These are phyloP conservation scores for Egretta garzetta DNA, from an alignment of 2,113 vertebrate genomes.

Conservation along the genomic window DNA sequence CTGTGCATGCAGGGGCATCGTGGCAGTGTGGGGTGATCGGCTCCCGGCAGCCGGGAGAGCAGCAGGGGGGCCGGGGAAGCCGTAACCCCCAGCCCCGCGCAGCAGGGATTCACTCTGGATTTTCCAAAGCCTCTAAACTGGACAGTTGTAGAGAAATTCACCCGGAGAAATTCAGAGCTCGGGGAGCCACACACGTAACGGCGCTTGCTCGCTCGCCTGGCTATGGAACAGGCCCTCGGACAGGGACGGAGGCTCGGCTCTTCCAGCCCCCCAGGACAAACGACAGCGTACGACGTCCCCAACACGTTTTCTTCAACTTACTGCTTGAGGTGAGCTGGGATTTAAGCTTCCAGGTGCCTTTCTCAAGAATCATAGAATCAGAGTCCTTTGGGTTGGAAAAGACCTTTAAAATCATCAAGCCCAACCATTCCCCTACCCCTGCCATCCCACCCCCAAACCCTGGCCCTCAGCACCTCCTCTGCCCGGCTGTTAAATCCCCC, in stretches of 20 bases:
- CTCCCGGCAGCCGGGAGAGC: neutral
- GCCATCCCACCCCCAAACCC: too few relatives aligned
- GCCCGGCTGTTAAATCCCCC: too few relatives aligned
- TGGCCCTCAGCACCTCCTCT: too few relatives aligned
- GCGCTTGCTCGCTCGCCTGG: rapidly evolving
- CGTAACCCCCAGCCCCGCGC: neutral
- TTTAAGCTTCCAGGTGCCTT: neutral
- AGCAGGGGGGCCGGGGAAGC: neutral
- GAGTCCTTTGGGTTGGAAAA: too few relatives aligned
- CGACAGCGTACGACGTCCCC: neutral
- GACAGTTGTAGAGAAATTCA: neutral
- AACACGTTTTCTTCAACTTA: neutral
- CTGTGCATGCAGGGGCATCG: rapidly evolving
- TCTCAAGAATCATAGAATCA: neutral
- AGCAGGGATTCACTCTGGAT: neutral
- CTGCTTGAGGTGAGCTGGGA: neutral
- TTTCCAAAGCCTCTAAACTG: neutral
- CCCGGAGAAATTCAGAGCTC: neutral
- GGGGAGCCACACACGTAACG: neutral
- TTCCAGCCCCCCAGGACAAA: neutral
- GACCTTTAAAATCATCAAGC: too few relatives aligned
- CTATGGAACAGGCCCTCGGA: neutral
- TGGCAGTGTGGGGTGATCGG: rapidly evolving
- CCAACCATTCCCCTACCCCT: too few relatives aligned
- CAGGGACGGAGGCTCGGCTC: neutral